Evolutionary conservation across 2,888 invertebrate genomes (phyloP).

Genomic region (Bruchidius siliquastri): DNA sequence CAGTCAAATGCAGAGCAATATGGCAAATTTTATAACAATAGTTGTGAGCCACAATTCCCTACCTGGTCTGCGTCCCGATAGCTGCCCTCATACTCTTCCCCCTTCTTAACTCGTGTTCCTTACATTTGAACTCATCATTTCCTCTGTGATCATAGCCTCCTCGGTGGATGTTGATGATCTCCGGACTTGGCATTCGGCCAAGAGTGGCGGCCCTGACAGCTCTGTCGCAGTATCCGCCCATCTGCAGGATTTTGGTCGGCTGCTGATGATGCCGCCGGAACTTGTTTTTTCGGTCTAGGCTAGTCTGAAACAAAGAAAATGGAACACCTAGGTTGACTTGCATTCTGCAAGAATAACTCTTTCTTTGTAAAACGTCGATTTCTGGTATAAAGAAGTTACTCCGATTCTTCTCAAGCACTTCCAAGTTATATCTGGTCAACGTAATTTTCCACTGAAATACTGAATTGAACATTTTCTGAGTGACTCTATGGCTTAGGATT

Average conservation of each 20-base stretch:
- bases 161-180: slow-evolving; percentile 45
- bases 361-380: no score
- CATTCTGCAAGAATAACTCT: no score
- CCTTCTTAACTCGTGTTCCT: slow-evolving; percentile 41
- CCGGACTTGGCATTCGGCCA: slow-evolving; percentile 41
- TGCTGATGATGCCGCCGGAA: slow-evolving; percentile 45
- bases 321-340: no score
- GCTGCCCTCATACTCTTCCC: slow-evolving; percentile 32
- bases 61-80: neutral
- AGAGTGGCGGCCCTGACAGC: slow-evolving; percentile 18
- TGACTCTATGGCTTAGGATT: no score
- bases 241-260: slow-evolving; percentile 31
- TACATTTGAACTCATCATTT: slow-evolving; percentile 39
- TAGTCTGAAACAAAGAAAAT: neutral
- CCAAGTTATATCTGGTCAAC: no score
- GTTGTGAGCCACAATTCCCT: no score
- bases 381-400: no score
- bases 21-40: no score
- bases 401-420: no score
- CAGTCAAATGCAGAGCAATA: no score
- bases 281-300: slow-evolving; percentile 40
- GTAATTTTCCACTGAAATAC: no score
- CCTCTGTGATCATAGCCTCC: slow-evolving; percentile 39
- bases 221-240: slow-evolving; percentile 6
- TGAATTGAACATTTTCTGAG: no score